Conservation (phyloP, 2,888 invertebrate genomes). For the Zhengitettix transpicula region DNA sequence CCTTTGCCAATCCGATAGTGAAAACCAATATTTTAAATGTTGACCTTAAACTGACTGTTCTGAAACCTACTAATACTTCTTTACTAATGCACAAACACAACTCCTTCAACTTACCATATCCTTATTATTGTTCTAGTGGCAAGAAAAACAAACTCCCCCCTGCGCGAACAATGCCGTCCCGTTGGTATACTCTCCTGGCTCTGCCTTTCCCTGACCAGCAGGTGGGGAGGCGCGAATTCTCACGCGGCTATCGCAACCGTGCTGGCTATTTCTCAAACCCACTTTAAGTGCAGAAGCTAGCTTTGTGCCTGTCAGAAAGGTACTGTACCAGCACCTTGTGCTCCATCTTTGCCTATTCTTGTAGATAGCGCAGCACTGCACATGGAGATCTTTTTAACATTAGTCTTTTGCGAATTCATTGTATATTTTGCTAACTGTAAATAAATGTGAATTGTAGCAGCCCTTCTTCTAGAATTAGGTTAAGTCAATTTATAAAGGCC, state of each 20-base stretch:
- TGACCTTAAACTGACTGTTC: too few species aligned
- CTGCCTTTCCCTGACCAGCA: slow-evolving; percentile 88
- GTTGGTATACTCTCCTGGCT: slow-evolving; percentile 81
- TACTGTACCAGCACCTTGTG: slow-evolving; percentile 10
- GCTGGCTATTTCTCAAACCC: slow-evolving; percentile 77
- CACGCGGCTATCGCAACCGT: slow-evolving; percentile 53
- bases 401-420: too few species aligned
- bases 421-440: too few species aligned
- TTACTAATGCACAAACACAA: too few species aligned
- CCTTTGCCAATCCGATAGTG: too few species aligned
- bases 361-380: too few species aligned
- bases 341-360: not conserved
- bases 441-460: too few species aligned
- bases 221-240: slow-evolving; percentile 66
- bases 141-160: slow-evolving; percentile 27
- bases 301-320: slow-evolving; percentile 20
- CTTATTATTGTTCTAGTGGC: slow-evolving; percentile 23
- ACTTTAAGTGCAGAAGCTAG: slow-evolving; percentile 30
- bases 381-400: too few species aligned
- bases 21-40: too few species aligned
- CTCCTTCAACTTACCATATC: not conserved
- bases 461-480: too few species aligned
- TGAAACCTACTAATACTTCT: too few species aligned
- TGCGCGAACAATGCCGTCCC: slow-evolving; percentile 43
- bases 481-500: too few species aligned